A percentile compares a stretch with the other conserved stretches of the same genome.
Conservation (phyloP, 2,888 invertebrate species). For the Heliconius charithonia region DNA sequence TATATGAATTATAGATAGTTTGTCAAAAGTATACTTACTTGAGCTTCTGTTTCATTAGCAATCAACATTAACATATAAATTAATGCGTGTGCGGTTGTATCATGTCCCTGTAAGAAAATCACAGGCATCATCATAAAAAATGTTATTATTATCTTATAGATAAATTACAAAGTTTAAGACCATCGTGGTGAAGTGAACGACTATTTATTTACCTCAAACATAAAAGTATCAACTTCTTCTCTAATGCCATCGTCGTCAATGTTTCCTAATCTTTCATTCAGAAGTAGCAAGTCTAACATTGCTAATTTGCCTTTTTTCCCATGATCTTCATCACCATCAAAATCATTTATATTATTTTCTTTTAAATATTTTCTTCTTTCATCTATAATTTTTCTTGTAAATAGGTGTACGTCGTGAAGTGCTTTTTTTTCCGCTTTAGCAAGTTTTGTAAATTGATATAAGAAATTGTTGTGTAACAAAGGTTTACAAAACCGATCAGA, state of each 20-base stretch:
- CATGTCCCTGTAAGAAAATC: constrained; percentile 68
- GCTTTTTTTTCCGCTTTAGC: constrained; percentile 32
- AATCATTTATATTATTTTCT: neutral
- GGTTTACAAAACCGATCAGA: constrained; percentile 28
- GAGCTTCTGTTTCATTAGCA: constrained; percentile 69
- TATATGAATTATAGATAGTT: no score
- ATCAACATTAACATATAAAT: constrained; percentile 68
- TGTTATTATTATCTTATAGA: no score
- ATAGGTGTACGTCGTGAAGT: constrained; percentile 40
- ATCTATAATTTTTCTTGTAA: no score
- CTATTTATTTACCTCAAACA: constrained; percentile 13
- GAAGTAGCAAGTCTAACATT: constrained; percentile 86
- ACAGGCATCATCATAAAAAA: neutral
- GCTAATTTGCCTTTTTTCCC: constrained; percentile 76
- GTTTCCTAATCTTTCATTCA: constrained; percentile 80
- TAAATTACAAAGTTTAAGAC: no score
- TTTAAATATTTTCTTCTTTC: no score
- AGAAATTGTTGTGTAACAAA: constrained; percentile 2
- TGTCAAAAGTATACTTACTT: constrained; percentile 54
- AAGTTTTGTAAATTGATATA: constrained; percentile 23
- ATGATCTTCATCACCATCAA: constrained; percentile 51
- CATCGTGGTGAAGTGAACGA: no score
- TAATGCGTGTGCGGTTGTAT: constrained; percentile 71
- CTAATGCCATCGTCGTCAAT: constrained; percentile 84
- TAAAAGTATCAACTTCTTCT: constrained; percentile 76